phyloP scores from a whole-genome alignment of 2,888 invertebrate species.

The Coelopa pilipes region DNA sequence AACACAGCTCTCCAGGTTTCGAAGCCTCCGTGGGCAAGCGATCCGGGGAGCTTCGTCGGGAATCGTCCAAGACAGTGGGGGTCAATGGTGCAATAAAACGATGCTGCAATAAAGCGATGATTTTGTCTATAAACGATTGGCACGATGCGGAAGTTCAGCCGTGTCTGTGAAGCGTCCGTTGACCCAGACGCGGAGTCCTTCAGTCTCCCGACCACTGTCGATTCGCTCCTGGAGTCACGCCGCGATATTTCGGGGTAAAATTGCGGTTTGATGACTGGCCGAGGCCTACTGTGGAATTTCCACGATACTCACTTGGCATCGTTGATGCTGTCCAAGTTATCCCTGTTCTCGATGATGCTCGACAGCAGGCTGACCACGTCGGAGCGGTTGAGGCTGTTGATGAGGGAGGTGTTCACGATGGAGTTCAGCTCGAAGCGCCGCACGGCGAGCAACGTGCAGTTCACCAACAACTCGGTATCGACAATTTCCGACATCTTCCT shows the following conservation, averaged over 20 bases:
- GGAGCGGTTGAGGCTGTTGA: slow-evolving; percentile 60
- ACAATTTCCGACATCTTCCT: slow-evolving; percentile 62
- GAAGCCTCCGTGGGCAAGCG: too few species aligned
- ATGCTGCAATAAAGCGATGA: too few species aligned
- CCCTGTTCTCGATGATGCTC: slow-evolving; percentile 61
- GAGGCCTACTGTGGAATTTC: neutral
- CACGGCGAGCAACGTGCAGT: slow-evolving; percentile 64
- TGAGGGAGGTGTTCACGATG: slow-evolving; percentile 57
- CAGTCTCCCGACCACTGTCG: too few species aligned
- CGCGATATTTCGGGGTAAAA: neutral
- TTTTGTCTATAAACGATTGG: too few species aligned
- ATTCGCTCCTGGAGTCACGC: neutral
- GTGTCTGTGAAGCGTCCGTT: too few species aligned
- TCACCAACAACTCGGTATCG: slow-evolving; percentile 62
- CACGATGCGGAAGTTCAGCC: too few species aligned
- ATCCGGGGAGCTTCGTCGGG: too few species aligned
- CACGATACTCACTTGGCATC: slow-evolving; percentile 61
- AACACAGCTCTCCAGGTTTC: too few species aligned
- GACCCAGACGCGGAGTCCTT: too few species aligned
- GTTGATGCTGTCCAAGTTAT: slow-evolving; percentile 58
- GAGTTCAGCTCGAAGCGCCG: slow-evolving; percentile 59
- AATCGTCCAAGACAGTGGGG: too few species aligned
- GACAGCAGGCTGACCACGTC: slow-evolving; percentile 62
- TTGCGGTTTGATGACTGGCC: neutral
- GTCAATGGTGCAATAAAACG: too few species aligned